Evolutionary conservation across 2,113 vertebrate genomes (phyloP).

Genomic region (Pionites leucogaster): DNA sequence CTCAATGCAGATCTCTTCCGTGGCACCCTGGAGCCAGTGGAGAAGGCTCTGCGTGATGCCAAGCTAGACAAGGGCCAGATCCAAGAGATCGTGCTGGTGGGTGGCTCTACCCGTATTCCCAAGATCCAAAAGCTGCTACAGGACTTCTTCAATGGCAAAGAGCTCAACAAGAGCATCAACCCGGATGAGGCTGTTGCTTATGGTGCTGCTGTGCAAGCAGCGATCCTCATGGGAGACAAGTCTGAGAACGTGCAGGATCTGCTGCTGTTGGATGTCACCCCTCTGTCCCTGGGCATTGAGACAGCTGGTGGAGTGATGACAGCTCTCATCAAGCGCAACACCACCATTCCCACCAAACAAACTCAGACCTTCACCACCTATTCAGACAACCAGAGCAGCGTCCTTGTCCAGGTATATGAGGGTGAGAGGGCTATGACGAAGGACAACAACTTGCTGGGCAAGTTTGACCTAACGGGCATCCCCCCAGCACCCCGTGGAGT

Average conservation of each 20-base stretch:
- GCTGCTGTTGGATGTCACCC: constrained; percentile 81
- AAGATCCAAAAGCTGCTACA: constrained; percentile 85
- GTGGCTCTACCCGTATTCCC: constrained; percentile 84
- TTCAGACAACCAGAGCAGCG: constrained; percentile 82
- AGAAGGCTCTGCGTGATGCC: constrained; percentile 83
- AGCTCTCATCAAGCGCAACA: constrained; percentile 83
- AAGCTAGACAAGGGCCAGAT: constrained; percentile 84
- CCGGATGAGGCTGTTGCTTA: constrained; percentile 85
- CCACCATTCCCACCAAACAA: constrained; percentile 85
- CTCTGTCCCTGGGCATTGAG: constrained; percentile 82
- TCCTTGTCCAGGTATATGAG: constrained; percentile 81
- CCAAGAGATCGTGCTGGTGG: constrained; percentile 82
- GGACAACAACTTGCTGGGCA: constrained; percentile 85
- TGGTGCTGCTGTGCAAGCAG: constrained; percentile 81
- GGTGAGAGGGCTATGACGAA: constrained; percentile 84
- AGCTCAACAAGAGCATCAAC: constrained; percentile 87
- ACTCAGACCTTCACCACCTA: constrained; percentile 87
- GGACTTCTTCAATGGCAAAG: constrained; percentile 85
- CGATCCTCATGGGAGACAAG: constrained; percentile 84
- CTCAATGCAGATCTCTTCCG: constrained; percentile 87
- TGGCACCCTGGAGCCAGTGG: constrained; percentile 82
- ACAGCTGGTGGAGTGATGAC: constrained; percentile 86
- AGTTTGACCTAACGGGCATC: constrained; percentile 82
- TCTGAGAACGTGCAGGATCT: constrained; percentile 84
- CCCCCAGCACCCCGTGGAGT: constrained; percentile 81